These are phyloP conservation scores for Sisyra nigra DNA, from an alignment of 2,888 invertebrate genomes.

Conservation along the genomic window DNA sequence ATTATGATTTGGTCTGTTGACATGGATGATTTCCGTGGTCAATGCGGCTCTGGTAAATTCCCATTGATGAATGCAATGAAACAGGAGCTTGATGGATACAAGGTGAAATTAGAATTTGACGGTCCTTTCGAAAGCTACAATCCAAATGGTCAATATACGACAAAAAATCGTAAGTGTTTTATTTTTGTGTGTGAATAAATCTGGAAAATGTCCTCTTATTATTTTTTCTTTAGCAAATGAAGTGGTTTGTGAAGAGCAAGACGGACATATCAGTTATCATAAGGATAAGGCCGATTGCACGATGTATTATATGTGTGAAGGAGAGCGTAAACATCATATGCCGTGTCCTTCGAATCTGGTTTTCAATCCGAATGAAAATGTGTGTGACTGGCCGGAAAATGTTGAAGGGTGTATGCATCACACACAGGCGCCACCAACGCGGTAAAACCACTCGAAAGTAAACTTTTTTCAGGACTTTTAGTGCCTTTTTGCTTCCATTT, in stretches of 20 bases:
- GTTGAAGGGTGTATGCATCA: constrained; percentile 71
- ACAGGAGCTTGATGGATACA: constrained; percentile 69
- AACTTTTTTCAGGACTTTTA: no score
- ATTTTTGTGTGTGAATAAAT: background rate
- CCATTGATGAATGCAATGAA: constrained; percentile 77
- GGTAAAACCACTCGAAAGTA: constrained; percentile 13
- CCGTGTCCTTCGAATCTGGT: constrained; percentile 85
- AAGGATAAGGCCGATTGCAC: constrained; percentile 81
- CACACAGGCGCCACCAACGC: constrained; percentile 44
- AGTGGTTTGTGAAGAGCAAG: constrained; percentile 81
- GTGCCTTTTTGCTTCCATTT: no score
- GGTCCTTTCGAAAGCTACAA: constrained; percentile 69
- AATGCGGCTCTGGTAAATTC: constrained; percentile 80
- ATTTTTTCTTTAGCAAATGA: constrained; percentile 60
- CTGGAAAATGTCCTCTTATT: constrained; percentile 9
- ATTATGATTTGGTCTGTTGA: constrained; percentile 96
- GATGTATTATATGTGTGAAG: constrained; percentile 93
- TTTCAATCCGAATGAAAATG: constrained; percentile 83
- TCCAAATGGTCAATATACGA: constrained; percentile 62
- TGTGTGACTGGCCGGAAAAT: constrained; percentile 93
- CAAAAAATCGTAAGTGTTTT: constrained; percentile 67
- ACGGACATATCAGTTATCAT: constrained; percentile 91
- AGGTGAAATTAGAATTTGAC: constrained; percentile 65
- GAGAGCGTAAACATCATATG: constrained; percentile 90
- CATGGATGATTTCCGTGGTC: constrained; percentile 88